Evolutionary conservation across 2,888 invertebrate genomes (phyloP).

Genomic region (Colostygia pectinataria): DNA sequence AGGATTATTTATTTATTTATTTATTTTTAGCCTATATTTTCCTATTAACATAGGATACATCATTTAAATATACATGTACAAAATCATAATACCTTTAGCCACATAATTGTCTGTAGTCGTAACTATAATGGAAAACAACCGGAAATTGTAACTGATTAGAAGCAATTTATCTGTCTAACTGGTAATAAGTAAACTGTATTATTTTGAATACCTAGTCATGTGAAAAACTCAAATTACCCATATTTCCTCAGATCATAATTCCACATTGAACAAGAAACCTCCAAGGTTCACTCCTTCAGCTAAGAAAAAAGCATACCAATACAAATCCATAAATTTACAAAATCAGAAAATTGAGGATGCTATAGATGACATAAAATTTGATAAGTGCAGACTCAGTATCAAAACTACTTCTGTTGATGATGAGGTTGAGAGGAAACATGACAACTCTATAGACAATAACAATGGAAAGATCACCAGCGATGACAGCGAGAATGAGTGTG

Average conservation of each 20-base stretch:
- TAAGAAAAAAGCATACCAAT: conserved; percentile 25
- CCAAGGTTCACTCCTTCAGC: conserved; percentile 9
- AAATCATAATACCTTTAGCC: too few species aligned
- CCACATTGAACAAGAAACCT: conserved; percentile 15
- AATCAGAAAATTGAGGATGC: conserved; percentile 60
- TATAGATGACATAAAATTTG: conserved; percentile 61
- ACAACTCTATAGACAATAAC: neutral
- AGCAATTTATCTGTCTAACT: too few species aligned
- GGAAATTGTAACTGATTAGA: too few species aligned
- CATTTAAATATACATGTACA: too few species aligned
- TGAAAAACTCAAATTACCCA: neutral
- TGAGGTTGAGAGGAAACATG: conserved; percentile 29
- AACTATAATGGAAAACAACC: too few species aligned
- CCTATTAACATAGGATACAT: too few species aligned
- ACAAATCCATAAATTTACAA: conserved; percentile 34
- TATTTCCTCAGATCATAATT: neutral
- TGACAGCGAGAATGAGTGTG: conserved; percentile 32
- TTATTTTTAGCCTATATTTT: too few species aligned
- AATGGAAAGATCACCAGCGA: conserved; percentile 26
- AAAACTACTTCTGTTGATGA: conserved; percentile 45
- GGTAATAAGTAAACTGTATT: too few species aligned
- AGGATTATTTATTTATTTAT: too few species aligned
- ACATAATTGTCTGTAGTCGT: too few species aligned
- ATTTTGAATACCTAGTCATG: too few species aligned
- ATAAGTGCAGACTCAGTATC: conserved; percentile 70